Conservation (phyloP, 2,113 vertebrate species). For the Syngnathoides biaculeatus region DNA sequence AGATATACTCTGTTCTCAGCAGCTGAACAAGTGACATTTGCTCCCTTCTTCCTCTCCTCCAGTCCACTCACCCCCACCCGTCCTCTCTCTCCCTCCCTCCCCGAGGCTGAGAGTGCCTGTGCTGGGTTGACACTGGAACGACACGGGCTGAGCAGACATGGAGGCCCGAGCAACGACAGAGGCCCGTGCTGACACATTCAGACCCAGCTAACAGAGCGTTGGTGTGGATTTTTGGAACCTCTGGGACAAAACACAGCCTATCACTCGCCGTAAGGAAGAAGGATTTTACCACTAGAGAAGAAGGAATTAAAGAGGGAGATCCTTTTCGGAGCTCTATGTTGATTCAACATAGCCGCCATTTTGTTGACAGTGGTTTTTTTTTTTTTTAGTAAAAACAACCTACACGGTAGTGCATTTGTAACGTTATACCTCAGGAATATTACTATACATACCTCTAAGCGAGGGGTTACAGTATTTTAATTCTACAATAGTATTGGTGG, state of each 20-base stretch:
- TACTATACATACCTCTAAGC: neutral
- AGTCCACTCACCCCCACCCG: conserved; percentile 14
- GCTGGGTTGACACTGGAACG: conserved; percentile 78
- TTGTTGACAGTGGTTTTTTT: conserved; percentile 80
- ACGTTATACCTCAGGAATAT: conserved; percentile 37
- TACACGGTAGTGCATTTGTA: conserved; percentile 60
- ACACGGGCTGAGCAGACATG: conserved; percentile 80
- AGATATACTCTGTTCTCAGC: conserved; percentile 24
- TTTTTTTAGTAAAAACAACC: conserved; percentile 74
- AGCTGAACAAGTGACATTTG: conserved; percentile 61
- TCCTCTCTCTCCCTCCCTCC: conserved; percentile 50
- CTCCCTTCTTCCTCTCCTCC: conserved; percentile 22
- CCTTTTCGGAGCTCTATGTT: conserved; percentile 80
- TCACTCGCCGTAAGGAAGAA: conserved; percentile 38
- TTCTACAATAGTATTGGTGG: conserved; percentile 9
- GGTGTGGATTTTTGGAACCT: conserved; percentile 53
- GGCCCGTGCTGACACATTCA: conserved; percentile 74
- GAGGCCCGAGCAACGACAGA: conserved; percentile 76
- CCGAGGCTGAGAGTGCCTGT: conserved; percentile 73
- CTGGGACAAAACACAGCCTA: conserved; percentile 55
- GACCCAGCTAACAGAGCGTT: conserved; percentile 67
- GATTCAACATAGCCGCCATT: conserved; percentile 83
- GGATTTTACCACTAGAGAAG: conserved; percentile 35
- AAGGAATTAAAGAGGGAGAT: conserved; percentile 66
- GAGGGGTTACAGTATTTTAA: conserved; percentile 5